A percentile compares a stretch with the other conserved stretches of the same genome.
phyloP scores from a whole-genome alignment of 2,113 vertebrate species.

The Solea senegalensis region DNA sequence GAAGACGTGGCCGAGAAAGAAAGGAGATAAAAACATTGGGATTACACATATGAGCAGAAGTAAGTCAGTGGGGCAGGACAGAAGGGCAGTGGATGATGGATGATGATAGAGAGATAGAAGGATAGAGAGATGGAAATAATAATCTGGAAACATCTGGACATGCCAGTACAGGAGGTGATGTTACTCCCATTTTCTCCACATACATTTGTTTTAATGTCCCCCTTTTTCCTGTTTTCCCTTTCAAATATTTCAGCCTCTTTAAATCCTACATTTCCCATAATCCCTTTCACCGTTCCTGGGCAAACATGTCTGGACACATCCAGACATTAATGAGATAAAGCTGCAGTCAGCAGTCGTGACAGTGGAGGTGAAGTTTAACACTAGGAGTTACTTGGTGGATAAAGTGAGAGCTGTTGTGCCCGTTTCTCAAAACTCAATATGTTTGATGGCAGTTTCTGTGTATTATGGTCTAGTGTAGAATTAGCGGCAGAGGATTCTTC shows the following conservation, averaged over 20 bases:
- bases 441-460: background rate
- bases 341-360: background rate
- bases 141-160: slow-evolving; percentile 74
- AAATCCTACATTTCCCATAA: slow-evolving; percentile 57
- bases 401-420: background rate
- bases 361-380: slow-evolving; percentile 20
- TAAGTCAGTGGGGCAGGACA: slow-evolving; percentile 60
- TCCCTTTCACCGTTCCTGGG: slow-evolving; percentile 16
- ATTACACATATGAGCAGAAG: slow-evolving; percentile 62
- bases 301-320: slow-evolving; percentile 52
- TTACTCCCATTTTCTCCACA: background rate
- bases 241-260: background rate
- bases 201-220: background rate
- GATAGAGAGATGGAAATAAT: slow-evolving; percentile 39
- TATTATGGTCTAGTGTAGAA: slow-evolving; percentile 5
- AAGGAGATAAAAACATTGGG: slow-evolving; percentile 53
- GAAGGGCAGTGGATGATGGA: slow-evolving; percentile 49
- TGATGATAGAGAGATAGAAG: slow-evolving; percentile 30
- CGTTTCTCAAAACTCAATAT: slow-evolving; percentile 6
- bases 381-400: background rate
- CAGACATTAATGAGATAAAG: slow-evolving; percentile 20
- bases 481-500: slow-evolving; percentile 7
- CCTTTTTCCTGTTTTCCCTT: background rate
- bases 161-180: background rate
- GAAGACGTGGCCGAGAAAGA: slow-evolving; percentile 4